Conservation (phyloP, 1,140 invertebrate genomes). For the Lepidurus arcticus region DNA sequence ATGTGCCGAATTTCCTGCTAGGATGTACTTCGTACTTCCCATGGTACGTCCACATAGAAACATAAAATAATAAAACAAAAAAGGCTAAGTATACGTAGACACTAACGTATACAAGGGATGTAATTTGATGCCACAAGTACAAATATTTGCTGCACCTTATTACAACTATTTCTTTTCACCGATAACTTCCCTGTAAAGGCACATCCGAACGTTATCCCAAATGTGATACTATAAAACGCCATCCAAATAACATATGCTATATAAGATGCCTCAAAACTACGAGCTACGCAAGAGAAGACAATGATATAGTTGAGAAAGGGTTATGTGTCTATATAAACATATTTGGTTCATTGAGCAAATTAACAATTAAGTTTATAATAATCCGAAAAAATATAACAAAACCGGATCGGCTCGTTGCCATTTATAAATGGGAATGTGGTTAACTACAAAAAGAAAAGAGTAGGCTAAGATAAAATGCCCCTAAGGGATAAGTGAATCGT, state of each 20-base stretch:
- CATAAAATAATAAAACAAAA: too few species aligned
- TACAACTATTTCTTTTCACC: too few species aligned
- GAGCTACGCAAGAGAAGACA: neutral
- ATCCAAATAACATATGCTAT: neutral
- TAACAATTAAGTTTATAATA: constrained; percentile 12
- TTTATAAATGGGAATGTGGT: neutral
- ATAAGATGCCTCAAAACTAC: neutral
- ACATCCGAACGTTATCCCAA: neutral
- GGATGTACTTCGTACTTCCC: too few species aligned
- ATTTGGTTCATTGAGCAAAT: constrained; percentile 4
- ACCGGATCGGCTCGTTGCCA: neutral
- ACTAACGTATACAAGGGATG: too few species aligned
- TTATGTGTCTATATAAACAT: neutral
- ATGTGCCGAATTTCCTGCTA: too few species aligned
- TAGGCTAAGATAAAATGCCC: neutral
- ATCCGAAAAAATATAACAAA: neutral
- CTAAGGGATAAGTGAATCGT: neutral
- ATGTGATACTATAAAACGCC: neutral
- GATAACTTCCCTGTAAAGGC: neutral
- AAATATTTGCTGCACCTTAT: too few species aligned
- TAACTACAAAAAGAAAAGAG: neutral
- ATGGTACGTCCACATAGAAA: too few species aligned
- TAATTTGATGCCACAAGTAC: too few species aligned
- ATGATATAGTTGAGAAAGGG: neutral
- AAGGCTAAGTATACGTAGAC: too few species aligned